Percentiles rank a stretch among this genome's conserved stretches.
Conservation (phyloP, 2,797 vertebrate genomes). For the Acridotheres tristis region DNA sequence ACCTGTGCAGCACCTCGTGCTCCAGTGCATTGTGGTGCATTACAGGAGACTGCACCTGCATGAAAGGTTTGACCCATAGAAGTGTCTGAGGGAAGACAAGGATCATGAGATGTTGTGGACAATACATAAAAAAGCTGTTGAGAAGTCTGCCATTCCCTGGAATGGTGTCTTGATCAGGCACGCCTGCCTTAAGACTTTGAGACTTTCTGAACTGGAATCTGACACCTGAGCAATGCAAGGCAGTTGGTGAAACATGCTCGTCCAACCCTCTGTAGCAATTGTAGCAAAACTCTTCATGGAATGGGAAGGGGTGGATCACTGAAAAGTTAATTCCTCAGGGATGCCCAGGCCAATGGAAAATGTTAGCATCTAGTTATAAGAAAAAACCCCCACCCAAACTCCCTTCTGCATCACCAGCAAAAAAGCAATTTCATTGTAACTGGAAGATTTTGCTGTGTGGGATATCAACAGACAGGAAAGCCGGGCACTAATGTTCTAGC, state of each 20-base stretch:
- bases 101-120: not conserved
- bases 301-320: not conserved
- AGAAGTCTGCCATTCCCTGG: not conserved
- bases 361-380: rapidly evolving
- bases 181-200: not conserved
- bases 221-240: not conserved
- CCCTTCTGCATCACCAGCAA: not conserved
- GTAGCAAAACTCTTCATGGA: not conserved
- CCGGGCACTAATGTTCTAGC: not conserved
- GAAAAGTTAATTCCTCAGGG: not conserved
- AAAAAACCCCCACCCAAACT: not conserved
- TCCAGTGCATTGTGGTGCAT: not conserved
- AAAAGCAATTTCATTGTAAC: not conserved
- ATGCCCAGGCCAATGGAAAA: not conserved
- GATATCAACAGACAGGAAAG: not conserved
- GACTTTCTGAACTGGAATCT: not conserved
- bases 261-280: not conserved
- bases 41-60: rapidly evolving
- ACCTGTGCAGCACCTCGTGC: rapidly evolving
- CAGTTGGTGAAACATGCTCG: not conserved
- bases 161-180: not conserved
- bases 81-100: not conserved
- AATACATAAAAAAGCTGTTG: not conserved
- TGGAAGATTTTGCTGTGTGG: not conserved
- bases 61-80: not conserved